Conservation (phyloP, 2,888 invertebrate genomes). For the Dorcus parallelipipedus region DNA sequence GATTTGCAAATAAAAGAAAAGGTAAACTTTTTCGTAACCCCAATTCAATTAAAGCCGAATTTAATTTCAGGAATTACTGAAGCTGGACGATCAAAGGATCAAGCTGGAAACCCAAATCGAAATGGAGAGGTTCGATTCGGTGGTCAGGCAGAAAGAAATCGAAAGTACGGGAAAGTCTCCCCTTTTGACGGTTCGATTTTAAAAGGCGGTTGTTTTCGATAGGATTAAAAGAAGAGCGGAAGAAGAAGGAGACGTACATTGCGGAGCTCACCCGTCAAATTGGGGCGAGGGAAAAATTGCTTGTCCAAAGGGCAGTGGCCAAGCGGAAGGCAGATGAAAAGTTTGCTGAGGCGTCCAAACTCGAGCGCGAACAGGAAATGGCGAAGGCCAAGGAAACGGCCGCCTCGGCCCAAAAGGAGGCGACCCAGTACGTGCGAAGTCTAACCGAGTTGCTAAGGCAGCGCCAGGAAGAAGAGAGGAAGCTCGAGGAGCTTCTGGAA, state of each 20-base stretch:
- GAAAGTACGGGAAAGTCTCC: constrained; percentile 31
- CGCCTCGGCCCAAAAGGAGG: constrained; percentile 34
- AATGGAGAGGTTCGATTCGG: constrained; percentile 30
- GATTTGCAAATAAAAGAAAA: constrained; percentile 43
- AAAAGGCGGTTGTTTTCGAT: not conserved
- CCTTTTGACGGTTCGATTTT: not conserved
- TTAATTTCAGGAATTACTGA: constrained; percentile 27
- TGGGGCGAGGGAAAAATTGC: constrained; percentile 32
- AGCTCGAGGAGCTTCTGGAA: constrained; percentile 36
- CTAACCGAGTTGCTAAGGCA: constrained; percentile 37
- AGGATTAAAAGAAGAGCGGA: not conserved
- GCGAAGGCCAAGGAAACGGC: constrained; percentile 28
- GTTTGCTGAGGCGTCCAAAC: constrained; percentile 32
- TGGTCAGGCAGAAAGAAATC: constrained; percentile 37
- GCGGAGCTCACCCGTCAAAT: constrained; percentile 42
- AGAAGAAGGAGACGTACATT: constrained; percentile 31
- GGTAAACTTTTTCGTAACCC: constrained; percentile 14
- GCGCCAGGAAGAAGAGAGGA: constrained; percentile 37
- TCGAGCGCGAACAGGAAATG: constrained; percentile 39
- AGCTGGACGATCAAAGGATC: constrained; percentile 33
- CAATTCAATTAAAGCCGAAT: no score
- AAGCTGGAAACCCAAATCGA: constrained; percentile 37
- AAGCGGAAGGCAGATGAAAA: constrained; percentile 40
- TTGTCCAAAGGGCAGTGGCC: constrained; percentile 36
- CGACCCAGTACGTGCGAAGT: constrained; percentile 37